Conservation (phyloP, 2,113 vertebrate species). For the Sphaerodactylus townsendi region DNA sequence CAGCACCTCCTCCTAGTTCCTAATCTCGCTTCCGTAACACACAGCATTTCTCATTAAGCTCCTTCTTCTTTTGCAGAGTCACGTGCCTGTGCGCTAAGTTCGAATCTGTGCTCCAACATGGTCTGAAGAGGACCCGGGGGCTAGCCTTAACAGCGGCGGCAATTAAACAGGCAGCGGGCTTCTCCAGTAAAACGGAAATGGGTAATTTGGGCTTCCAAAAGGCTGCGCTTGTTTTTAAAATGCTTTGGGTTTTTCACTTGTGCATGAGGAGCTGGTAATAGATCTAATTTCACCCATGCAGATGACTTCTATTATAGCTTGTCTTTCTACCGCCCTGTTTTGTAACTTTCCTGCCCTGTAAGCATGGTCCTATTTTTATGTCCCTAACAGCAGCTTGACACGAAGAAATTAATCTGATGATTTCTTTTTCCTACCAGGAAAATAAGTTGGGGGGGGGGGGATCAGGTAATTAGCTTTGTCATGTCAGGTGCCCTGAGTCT, state of each 20-base stretch:
- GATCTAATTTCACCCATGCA: neutral
- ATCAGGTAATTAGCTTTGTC: too few species aligned
- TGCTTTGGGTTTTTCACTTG: neutral
- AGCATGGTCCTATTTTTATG: too few species aligned
- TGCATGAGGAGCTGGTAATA: fast-evolving
- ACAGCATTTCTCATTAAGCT: neutral
- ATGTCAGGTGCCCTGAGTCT: too few species aligned
- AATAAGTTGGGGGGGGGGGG: too few species aligned
- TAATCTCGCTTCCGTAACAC: neutral
- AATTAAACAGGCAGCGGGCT: constrained; percentile 93
- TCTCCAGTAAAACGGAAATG: constrained; percentile 91
- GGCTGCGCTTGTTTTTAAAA: fast-evolving
- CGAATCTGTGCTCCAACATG: constrained; percentile 93
- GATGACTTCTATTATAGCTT: neutral
- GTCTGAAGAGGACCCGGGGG: constrained; percentile 90
- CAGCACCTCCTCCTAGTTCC: neutral
- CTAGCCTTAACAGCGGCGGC: constrained; percentile 93
- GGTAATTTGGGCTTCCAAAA: constrained; percentile 68
- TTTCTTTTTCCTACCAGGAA: too few species aligned
- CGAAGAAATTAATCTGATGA: too few species aligned
- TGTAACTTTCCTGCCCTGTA: neutral
- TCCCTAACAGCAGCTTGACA: too few species aligned
- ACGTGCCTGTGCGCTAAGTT: constrained; percentile 98
- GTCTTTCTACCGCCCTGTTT: neutral
- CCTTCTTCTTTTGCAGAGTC: constrained; percentile 80